These are phyloP conservation scores for Argyrosomus regius DNA, from an alignment of 2,797 vertebrate genomes.

Conservation along the genomic window DNA sequence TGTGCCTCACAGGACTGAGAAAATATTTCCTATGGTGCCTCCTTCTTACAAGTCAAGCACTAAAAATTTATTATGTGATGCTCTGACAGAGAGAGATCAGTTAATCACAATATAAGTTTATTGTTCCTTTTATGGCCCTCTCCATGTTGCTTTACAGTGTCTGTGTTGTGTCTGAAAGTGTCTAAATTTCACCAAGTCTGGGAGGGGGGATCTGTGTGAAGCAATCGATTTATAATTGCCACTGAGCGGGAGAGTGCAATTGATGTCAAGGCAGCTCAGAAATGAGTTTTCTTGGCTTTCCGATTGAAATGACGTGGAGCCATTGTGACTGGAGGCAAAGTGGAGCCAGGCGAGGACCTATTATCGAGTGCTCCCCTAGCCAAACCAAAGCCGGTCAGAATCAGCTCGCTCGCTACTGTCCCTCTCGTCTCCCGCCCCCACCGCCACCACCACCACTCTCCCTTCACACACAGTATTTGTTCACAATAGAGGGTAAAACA, in stretches of 20 bases:
- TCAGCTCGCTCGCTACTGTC: slow-evolving; percentile 37
- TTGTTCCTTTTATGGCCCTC: slow-evolving; percentile 43
- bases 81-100: slow-evolving; percentile 24
- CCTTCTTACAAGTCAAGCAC: slow-evolving; percentile 4
- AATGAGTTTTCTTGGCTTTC: slow-evolving; percentile 81
- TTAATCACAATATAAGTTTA: slow-evolving; percentile 54
- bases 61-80: background rate
- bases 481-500: slow-evolving; percentile 38
- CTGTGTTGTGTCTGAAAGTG: slow-evolving; percentile 70
- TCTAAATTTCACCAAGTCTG: slow-evolving; percentile 64
- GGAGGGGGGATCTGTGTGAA: slow-evolving; percentile 59
- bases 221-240: slow-evolving; percentile 80
- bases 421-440: background rate
- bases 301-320: slow-evolving; percentile 73
- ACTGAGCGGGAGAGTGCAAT: slow-evolving; percentile 74
- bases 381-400: slow-evolving; percentile 50
- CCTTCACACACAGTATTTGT: slow-evolving; percentile 6
- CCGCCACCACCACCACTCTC: background rate
- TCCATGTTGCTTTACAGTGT: slow-evolving; percentile 50
- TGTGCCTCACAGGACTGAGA: background rate
- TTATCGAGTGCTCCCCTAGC: slow-evolving; percentile 55
- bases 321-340: slow-evolving; percentile 75
- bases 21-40: slow-evolving; percentile 17
- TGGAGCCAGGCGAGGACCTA: slow-evolving; percentile 56
- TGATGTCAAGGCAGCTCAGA: slow-evolving; percentile 83